Evolutionary conservation across 2,797 vertebrate species (phyloP).

Genomic region (Sebastes hubbsi): DNA sequence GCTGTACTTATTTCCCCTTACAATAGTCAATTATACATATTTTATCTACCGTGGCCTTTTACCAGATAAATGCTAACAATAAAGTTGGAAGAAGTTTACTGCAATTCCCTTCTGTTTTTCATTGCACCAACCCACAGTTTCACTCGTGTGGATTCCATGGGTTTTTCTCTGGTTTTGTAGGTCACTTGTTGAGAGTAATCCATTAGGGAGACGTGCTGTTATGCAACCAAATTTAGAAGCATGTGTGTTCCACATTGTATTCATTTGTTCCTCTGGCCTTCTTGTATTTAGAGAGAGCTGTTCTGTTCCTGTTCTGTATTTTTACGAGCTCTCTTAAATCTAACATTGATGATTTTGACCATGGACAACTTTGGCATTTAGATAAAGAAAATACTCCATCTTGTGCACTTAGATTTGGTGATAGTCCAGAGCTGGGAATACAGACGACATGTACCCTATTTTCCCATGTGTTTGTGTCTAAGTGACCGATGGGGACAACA

Average conservation of each 20-base stretch:
- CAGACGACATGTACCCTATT: not conserved
- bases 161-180: slow-evolving; percentile 21
- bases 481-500: no score
- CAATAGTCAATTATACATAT: not conserved
- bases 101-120: not conserved
- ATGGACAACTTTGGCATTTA: not conserved
- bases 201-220: slow-evolving; percentile 14
- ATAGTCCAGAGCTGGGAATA: not conserved
- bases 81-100: not conserved
- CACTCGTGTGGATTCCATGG: not conserved
- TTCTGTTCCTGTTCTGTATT: not conserved
- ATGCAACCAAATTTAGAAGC: slow-evolving; percentile 11
- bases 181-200: slow-evolving; percentile 12
- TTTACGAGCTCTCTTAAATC: not conserved
- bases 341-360: not conserved
- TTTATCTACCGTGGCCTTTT: no score
- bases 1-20: not conserved
- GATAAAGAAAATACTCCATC: not conserved
- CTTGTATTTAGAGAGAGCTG: not conserved
- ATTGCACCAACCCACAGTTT: not conserved
- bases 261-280: not conserved
- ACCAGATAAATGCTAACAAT: not conserved
- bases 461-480: no score
- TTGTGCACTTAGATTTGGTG: not conserved
- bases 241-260: not conserved